Evolutionary conservation across 2,797 vertebrate genomes (phyloP), one percentile per base, ranked within the genome.

Genomic region (Siniperca obscura): DNA sequence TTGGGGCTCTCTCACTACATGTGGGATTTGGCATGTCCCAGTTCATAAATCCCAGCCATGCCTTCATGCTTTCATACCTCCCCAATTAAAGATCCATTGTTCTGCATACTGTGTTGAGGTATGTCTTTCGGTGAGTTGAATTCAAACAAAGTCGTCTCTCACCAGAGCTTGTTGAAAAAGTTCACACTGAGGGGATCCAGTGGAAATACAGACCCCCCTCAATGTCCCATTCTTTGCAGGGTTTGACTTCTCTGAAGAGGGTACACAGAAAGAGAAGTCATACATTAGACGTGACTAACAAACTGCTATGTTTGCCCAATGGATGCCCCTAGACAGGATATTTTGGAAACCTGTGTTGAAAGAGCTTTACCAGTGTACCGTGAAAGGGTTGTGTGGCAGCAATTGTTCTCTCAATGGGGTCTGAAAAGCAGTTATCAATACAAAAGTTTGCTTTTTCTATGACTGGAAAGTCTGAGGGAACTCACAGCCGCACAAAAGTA

Each of bases 111-210:
- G 95, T 95, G 95, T 94, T 90, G 90, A 94, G 87, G 88, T 87
- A 73, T 86, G 90, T 95, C 94, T 94, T 91, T 94, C 92, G 80
- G 27, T 90, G 89, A 87, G 90, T 78, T 64, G 83, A 88, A 92
- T 90, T 92, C 91, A 93, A 94, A 95, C 94, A 94, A 89, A 91
- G 90, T 92, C 84, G 67, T 95, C 88, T 88, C 87, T 95, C 93
- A 89, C 34, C 72, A 56, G 22, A 87, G 87, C 91, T 93, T 78
- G 88, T 92, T 92, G 89, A 91, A 90, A 92, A 88, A 78, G 82
- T 90, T 93, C 84, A 83, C 70, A 81, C 69, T 75, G 83, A 85
- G 74, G 83, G 81, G 50, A 88, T 85, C 68, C 73, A 46, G 79
- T 74, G 87, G 91, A 91, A 87, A 85, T 34, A 50, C 89, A 87